phyloP scores from a whole-genome alignment of 1,140 invertebrate genomes.

The Coptotermes formosanus region DNA sequence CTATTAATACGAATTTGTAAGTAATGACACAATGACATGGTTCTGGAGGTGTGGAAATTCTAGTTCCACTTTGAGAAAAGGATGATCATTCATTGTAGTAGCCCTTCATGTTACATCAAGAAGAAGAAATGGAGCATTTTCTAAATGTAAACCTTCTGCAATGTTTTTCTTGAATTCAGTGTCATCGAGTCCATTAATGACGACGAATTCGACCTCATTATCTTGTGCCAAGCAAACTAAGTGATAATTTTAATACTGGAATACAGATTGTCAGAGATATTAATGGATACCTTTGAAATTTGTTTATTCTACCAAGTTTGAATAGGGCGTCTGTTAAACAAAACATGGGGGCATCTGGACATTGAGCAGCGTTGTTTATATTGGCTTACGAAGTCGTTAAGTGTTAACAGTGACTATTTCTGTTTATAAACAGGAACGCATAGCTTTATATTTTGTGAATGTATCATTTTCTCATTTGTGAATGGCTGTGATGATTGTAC shows the following conservation, averaged over 20 bases:
- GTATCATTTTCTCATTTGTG: too few relatives aligned
- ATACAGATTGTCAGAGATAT: not conserved
- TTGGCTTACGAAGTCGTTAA: not conserved
- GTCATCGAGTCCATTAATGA: not conserved
- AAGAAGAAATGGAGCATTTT: too few relatives aligned
- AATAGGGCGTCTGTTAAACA: not conserved
- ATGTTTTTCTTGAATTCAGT: too few relatives aligned
- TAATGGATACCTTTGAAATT: not conserved
- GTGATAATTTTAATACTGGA: not conserved
- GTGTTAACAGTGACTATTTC: not conserved
- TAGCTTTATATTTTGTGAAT: too few relatives aligned
- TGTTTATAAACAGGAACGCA: not conserved
- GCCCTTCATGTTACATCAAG: too few relatives aligned
- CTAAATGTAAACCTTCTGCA: too few relatives aligned
- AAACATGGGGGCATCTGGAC: not conserved
- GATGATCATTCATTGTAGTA: too few relatives aligned
- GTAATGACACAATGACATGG: too few relatives aligned
- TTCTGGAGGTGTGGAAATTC: too few relatives aligned
- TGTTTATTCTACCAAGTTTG: not conserved
- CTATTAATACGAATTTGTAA: too few relatives aligned
- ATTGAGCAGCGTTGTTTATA: not conserved
- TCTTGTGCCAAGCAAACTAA: not conserved
- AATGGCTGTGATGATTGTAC: too few relatives aligned
- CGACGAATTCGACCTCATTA: not conserved
- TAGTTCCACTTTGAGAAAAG: too few relatives aligned